phyloP scores from a whole-genome alignment of 2,797 vertebrate genomes.

The Orientallactaga sibirica region DNA sequence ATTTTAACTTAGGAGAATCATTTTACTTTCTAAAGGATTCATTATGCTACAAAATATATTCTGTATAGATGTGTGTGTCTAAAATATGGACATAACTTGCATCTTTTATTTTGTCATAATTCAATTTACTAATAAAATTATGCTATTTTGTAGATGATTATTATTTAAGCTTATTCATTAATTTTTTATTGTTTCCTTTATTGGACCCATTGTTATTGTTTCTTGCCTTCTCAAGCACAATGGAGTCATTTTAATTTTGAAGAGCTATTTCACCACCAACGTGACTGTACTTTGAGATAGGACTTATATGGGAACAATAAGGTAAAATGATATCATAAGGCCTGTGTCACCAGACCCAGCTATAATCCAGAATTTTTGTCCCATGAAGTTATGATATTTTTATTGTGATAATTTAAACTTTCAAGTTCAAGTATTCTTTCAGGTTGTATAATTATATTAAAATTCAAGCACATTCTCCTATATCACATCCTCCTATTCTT shows the following conservation, averaged over 20 bases:
- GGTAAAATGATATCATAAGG: neutral
- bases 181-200: neutral
- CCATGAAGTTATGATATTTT: too few relatives aligned
- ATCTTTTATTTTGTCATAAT: neutral
- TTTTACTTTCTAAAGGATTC: neutral
- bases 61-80: neutral
- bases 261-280: neutral
- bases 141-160: too few relatives aligned
- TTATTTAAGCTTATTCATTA: neutral
- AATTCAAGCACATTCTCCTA: too few relatives aligned
- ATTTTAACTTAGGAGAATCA: neutral
- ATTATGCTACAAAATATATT: neutral
- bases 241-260: neutral
- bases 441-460: too few relatives aligned
- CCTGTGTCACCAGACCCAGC: neutral
- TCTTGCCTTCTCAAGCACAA: neutral
- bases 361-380: too few relatives aligned
- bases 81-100: too few relatives aligned
- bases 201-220: neutral
- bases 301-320: neutral
- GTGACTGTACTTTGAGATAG: neutral
- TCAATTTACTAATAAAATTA: neutral
- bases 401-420: too few relatives aligned
- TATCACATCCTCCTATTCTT: too few relatives aligned
- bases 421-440: too few relatives aligned